Evolutionary conservation across 1,140 invertebrate genomes (phyloP), one percentile per base, ranked within the genome.

Genomic region (Panagrolaimus sp.): DNA sequence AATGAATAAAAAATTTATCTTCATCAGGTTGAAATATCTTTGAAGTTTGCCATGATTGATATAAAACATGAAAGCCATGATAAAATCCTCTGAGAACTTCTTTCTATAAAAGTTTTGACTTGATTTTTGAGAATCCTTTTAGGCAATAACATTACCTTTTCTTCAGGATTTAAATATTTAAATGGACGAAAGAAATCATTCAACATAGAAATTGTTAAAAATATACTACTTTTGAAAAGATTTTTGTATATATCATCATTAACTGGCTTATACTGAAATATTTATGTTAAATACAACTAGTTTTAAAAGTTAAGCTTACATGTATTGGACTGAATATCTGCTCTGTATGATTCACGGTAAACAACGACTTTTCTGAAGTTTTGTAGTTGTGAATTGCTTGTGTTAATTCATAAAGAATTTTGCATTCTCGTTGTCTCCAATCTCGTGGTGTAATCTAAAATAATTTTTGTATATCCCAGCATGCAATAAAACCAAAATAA

Each of bases 371-470:
- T 2, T 57, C 51, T 4, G 51, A 57, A 20, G 51, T 57, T 9
- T 25, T n/a, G 51, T 57, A 57, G n/a, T 57, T 57, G n/a, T 57
- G 51, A 2, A 57, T 27, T 57, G 51, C 11, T 57, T 57, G 51
- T 11, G 27, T 27, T 25, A 57, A 57, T 9, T 57, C 51, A 27
- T 57, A 57, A 11, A 57, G n/a, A 57, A 11, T 57, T 57, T 23
- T 25, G 51, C 9, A 16, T 57, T 57, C 51, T 27, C 9, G n/a
- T 57, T 11, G 14, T 57, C 51, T 13, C 8, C 20, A 57, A 57
- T 57, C 27, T 57, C 31, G 31, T 38, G 31, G 31, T 38, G n/a
- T n/a, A n/a, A n/a, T n/a, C n/a, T n/a, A n/a, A n/a, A 38, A 2
- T 38, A 38, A 2, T 38, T 4, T 7, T 7, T 38, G 31, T 38